Evolutionary conservation across 2,888 invertebrate genomes (phyloP), one percentile per base, ranked within the genome.

Genomic region (Drosophila birchii): DNA sequence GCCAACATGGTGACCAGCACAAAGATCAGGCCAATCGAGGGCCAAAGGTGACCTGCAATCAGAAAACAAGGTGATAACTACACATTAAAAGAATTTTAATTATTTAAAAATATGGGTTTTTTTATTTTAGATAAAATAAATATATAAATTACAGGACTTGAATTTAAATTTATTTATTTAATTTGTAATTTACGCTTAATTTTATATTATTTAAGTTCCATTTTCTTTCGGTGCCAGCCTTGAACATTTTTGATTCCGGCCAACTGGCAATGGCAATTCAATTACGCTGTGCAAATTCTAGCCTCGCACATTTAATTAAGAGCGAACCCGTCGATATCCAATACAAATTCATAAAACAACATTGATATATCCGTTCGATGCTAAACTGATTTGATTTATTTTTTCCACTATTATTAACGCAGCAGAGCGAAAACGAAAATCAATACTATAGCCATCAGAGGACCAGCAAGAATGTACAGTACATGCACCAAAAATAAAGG

Each of bases 371-470:
- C 45, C 26, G 47, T 12, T 39, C 41, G 56, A 9, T 53, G 45
- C 47, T 55, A 58, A 67, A 73, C 51, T 77, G 75, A 84, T 88
- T 84, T 86, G 85, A 78, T 88, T 88, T 88, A 79, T 83, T 84
- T 84, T 84, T 71, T 16, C 26, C 74, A 78, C 63, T 76, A 68
- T 51, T 78, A 63, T 69, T 41, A 56, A 67, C 56, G 79, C 84
- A 82, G 23, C 57, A 62, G 49, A 44, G 43, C 34, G 47, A 56
- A 58, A 58, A 55, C 55, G 29, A 47, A 75, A 69, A 69, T 62
- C 68, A 75, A 75, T 75, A 49, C 32, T 51, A 51, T 16, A 3
- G 26, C 44, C n/a, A 49, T 14, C 38, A 8, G 32, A 45, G 45
- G n/a, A 32, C 20, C 34, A 47, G 51, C n/a, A 20, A 41, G 47